Base-by-base conservation (phyloP, 37 sponge, comb jelly and placozoan genomes). In the Geodia barretti region DNA sequence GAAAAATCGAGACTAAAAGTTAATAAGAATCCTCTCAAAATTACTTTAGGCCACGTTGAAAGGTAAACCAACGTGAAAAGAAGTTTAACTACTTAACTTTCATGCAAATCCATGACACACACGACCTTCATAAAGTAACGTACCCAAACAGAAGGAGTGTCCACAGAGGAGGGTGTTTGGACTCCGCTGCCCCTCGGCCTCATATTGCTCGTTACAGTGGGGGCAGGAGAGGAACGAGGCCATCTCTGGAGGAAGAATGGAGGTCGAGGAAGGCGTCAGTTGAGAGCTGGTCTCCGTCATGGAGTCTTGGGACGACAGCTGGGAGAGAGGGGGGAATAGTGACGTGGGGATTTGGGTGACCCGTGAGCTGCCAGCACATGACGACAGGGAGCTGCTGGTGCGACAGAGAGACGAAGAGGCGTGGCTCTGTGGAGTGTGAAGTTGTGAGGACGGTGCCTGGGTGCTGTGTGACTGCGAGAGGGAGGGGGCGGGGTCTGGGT, bases 121-220 rank as follows among this genome's bases (percentile, higher is more conserved):
- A 47, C 54, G 54, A 47, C 54, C 54, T 17, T 47, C 54, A 47
- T 47, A 47, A 7, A 47, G 14, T 47, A 5, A 68, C 40, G 1
- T 65, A 83, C 83, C 83, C 31, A 34, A 43, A 43, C 83, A 83
- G 83, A 83, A 83, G 34, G 83, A 66, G 37, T 83, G 83, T 9
- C 83, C 83, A 74, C 83, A 83, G 20, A 23, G 59, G 9, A 83
- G 65, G 24, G 41, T 74, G 74, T 73, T 83, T 20, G 83, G 83
- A 36, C 65, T 47, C 54, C 28, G 61, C 30, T 66, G 28, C 20
- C 83, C 83, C 24, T 64, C 33, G 9, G 40, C 58, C 11, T 83
- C 54, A 64, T 40, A 83, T 20, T 60, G 61, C 23, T 62, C 62
- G 72, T 21, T 26, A 28, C 82, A 81, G 24, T 23, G 7, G 25